A percentile compares a stretch with the other conserved stretches of the same genome.
These are phyloP conservation scores for Chrysogorgia sp. DNA, from an alignment of 92 coral and sea anemone species.

Conservation along the genomic window DNA sequence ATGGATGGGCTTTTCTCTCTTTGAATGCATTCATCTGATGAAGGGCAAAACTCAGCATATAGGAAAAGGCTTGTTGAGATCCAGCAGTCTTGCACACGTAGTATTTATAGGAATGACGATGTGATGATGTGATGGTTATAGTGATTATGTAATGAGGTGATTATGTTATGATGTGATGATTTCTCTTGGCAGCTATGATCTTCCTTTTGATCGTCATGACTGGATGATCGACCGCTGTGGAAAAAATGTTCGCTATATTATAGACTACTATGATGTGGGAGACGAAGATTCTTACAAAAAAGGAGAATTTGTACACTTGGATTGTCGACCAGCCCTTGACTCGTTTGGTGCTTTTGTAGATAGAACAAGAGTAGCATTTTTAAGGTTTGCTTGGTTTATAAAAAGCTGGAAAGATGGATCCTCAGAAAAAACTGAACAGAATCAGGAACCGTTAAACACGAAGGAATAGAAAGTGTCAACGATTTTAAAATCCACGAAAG, in stretches of 20 bases:
- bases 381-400: constrained; percentile 76
- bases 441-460: constrained; percentile 14
- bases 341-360: constrained; percentile 86
- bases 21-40: too few relatives aligned
- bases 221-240: constrained; percentile 98
- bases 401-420: constrained; percentile 70
- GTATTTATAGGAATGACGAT: too few relatives aligned
- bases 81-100: too few relatives aligned
- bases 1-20: too few relatives aligned
- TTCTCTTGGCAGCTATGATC: constrained; percentile 72
- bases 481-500: too few relatives aligned
- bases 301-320: constrained; percentile 93
- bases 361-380: constrained; percentile 84
- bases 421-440: neutral
- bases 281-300: constrained; percentile 86
- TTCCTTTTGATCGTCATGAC: constrained; percentile 98
- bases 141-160: too few relatives aligned
- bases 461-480: neutral
- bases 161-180: too few relatives aligned
- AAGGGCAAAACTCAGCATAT: too few relatives aligned
- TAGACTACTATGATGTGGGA: constrained; percentile 96
- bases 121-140: too few relatives aligned
- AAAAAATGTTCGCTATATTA: constrained; percentile 83
- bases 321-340: constrained; percentile 94
- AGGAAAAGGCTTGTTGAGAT: too few relatives aligned